Evolutionary conservation across 1,140 invertebrate species (phyloP), one percentile per base, ranked within the genome.

Genomic region (Drosophila lacertosa): DNA sequence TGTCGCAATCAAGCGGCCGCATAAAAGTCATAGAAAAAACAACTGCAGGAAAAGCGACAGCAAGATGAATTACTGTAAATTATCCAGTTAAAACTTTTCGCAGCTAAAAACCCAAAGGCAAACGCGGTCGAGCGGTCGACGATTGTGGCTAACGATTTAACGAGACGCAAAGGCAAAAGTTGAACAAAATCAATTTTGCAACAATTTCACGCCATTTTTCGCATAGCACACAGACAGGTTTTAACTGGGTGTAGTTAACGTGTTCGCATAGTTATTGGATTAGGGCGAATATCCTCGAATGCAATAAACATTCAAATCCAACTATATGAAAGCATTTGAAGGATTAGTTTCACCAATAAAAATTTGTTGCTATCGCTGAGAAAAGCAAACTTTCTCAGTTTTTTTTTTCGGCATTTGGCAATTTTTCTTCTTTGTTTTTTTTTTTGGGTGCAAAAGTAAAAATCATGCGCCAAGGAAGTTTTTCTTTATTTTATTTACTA

Each of bases 61-160:
- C 62, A 88, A 82, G 81, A 86, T 86, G 77, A 86, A 86, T 86
- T 86, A 82, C 81, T 88, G 74, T 66, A 82, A 86, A 86, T 86
- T 88, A 88, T 88, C 74, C 77, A 82, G 77, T 86, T 88, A 82
- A 71, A 74, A 69, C 35, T 73, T 73, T 68, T 64, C 33, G 33
- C 15, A 9, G 24, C 15, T 3, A 24, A 37, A 15, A 37, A 15
- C 24, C 9, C 16, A 22, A 35, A n/a, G 37, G 16, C 20, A 53
- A 10, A n/a, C n/a, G 35, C 15, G 26, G 4, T 57, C 24, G 33
- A 26, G 42, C 16, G 40, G 9, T 39, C 48, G 26, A 22, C 42
- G 35, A 16, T 20, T 15, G 18, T n/a, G 22, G 37, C 54, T 54
- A 48, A 63, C 32, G 40, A 29, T 48, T 70, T 70, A 64, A 70